Evolutionary conservation across 2,888 invertebrate genomes (phyloP).

Genomic region (Elaeidobius kamerunicus): DNA sequence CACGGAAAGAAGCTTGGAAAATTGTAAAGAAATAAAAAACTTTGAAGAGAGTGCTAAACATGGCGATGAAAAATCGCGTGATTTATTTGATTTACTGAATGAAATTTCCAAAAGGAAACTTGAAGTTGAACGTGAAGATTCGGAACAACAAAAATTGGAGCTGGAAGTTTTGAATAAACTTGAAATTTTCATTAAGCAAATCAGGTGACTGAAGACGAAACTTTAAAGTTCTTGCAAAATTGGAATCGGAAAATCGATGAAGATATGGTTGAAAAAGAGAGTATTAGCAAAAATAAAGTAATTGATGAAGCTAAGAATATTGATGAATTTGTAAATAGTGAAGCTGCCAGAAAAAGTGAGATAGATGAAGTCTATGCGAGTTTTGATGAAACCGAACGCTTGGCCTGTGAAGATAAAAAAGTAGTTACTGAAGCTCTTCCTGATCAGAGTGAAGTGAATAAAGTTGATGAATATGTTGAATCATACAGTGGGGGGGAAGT

Average conservation of each 20-base stretch:
- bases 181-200: background rate
- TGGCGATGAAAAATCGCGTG: background rate
- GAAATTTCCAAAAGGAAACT: background rate
- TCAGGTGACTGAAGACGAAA: background rate
- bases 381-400: too few relatives aligned
- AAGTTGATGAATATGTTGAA: too few relatives aligned
- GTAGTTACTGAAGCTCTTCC: too few relatives aligned
- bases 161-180: constrained; percentile 2
- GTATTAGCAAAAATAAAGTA: background rate
- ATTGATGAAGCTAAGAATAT: too few relatives aligned
- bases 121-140: constrained; percentile 1
- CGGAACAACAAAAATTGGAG: background rate
- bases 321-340: too few relatives aligned
- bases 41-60: background rate
- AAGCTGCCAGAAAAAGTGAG: too few relatives aligned
- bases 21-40: background rate
- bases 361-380: too few relatives aligned
- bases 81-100: background rate
- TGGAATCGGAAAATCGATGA: background rate
- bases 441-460: too few relatives aligned
- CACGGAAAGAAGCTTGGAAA: background rate
- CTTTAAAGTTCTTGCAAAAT: background rate
- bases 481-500: too few relatives aligned
- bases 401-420: background rate
- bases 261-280: background rate